Evolutionary conservation across 2,797 vertebrate species (phyloP).

Genomic region (Pteropus rufus): DNA sequence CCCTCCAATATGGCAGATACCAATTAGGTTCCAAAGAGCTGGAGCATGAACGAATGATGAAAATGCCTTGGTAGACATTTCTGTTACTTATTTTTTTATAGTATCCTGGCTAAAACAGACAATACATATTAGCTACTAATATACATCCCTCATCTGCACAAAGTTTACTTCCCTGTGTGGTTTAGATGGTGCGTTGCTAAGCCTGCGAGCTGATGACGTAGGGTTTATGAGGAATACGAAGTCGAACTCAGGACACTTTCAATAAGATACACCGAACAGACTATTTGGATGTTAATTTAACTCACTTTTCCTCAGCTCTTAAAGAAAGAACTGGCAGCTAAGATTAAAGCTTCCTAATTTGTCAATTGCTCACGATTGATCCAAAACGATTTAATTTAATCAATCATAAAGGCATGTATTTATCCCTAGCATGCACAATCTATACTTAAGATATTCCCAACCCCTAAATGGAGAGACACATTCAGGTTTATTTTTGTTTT

Average conservation of each 20-base stretch:
- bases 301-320: background rate
- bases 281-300: background rate
- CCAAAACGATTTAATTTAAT: background rate
- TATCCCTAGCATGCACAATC: background rate
- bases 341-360: background rate
- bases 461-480: background rate
- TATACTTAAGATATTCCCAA: background rate
- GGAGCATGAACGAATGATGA: background rate
- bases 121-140: too few species aligned
- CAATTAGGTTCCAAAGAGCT: too few species aligned
- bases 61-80: background rate
- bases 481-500: background rate
- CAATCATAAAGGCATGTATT: background rate
- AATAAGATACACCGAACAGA: background rate
- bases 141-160: too few species aligned
- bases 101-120: background rate
- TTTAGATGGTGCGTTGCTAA: background rate
- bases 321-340: background rate
- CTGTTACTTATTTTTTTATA: background rate
- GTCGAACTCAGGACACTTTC: background rate
- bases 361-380: slow-evolving; percentile 16
- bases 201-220: background rate
- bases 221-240: background rate
- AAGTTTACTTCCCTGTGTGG: background rate
- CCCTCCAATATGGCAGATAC: accelerated